These are phyloP conservation scores for Amphiprion ocellaris DNA, from an alignment of 2,113 vertebrate species.

Conservation along the genomic window DNA sequence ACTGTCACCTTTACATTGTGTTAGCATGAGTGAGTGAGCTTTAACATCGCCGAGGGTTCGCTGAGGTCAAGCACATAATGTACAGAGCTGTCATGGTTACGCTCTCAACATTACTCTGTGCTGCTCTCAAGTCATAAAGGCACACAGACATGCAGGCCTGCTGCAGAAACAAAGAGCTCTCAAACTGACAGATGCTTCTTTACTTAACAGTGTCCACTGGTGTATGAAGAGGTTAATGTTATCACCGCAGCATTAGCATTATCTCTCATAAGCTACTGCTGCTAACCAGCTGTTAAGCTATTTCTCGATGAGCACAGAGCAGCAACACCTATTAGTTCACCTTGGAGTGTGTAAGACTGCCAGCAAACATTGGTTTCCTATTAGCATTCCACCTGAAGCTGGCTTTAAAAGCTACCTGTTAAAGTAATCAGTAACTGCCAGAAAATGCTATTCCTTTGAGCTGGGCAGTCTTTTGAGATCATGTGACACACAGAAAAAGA, in stretches of 20 bases:
- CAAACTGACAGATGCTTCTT: slow-evolving; percentile 30
- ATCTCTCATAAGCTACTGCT: slow-evolving; percentile 20
- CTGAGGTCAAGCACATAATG: slow-evolving; percentile 96
- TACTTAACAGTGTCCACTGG: not conserved
- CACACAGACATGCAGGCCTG: slow-evolving; percentile 19
- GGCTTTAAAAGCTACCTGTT: not conserved
- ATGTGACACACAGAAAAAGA: not conserved
- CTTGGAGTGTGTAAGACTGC: not conserved
- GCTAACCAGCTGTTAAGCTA: slow-evolving; percentile 41
- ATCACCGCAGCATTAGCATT: slow-evolving; percentile 25
- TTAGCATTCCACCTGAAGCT: slow-evolving; percentile 7
- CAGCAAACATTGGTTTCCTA: not conserved
- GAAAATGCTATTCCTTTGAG: not conserved
- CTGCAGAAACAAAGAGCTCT: slow-evolving; percentile 45
- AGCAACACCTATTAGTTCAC: not conserved
- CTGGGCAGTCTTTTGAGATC: not conserved
- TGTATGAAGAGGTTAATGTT: slow-evolving; percentile 19
- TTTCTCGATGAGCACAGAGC: not conserved
- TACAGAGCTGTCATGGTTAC: slow-evolving; percentile 94
- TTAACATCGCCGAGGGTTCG: slow-evolving; percentile 83
- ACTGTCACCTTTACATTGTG: slow-evolving; percentile 4
- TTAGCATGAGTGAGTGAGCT: slow-evolving; percentile 69
- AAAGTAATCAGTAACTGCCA: not conserved
- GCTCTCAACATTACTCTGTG: slow-evolving; percentile 93
- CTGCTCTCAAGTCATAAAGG: slow-evolving; percentile 90